phyloP scores from a whole-genome alignment of 2,113 vertebrate genomes.

The Clarias gariepinus region DNA sequence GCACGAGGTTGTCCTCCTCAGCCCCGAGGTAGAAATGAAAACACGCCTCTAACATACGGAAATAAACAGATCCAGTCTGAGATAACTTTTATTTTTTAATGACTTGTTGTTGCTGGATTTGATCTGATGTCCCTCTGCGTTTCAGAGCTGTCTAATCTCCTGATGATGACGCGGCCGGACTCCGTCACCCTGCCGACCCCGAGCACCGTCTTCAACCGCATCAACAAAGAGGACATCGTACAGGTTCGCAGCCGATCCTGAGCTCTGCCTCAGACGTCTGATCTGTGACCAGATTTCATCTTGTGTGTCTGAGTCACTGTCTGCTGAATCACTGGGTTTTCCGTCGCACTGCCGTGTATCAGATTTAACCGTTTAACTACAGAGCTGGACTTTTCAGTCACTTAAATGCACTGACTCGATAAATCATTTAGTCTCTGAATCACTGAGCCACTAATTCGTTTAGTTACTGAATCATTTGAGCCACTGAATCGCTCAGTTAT shows the following conservation, averaged over 20 bases:
- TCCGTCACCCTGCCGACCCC: slow-evolving; percentile 60
- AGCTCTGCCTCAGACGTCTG: neutral
- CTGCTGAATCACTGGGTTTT: no score
- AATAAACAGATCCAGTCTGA: no score
- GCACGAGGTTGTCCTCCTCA: slow-evolving; percentile 83
- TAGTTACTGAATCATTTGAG: no score
- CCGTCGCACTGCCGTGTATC: no score
- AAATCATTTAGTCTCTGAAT: no score
- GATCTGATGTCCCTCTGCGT: neutral
- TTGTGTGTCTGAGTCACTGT: neutral
- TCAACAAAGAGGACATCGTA: slow-evolving; percentile 79
- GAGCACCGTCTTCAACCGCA: slow-evolving; percentile 79
- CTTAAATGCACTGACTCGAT: neutral
- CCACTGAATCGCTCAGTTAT: no score
- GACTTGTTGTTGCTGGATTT: neutral
- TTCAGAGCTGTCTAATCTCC: slow-evolving; percentile 83
- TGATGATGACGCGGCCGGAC: slow-evolving; percentile 78
- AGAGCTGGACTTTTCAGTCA: neutral
- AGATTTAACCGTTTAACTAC: neutral
- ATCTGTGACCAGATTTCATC: neutral
- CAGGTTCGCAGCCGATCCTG: slow-evolving; percentile 65
- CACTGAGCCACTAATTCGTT: neutral
- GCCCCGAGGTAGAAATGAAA: slow-evolving; percentile 74
- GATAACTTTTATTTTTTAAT: neutral
- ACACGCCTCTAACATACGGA: neutral